Percentiles rank a stretch among this genome's conserved stretches.
These are phyloP conservation scores for Morpho achilles DNA, from an alignment of 2,888 invertebrate species.

Conservation along the genomic window DNA sequence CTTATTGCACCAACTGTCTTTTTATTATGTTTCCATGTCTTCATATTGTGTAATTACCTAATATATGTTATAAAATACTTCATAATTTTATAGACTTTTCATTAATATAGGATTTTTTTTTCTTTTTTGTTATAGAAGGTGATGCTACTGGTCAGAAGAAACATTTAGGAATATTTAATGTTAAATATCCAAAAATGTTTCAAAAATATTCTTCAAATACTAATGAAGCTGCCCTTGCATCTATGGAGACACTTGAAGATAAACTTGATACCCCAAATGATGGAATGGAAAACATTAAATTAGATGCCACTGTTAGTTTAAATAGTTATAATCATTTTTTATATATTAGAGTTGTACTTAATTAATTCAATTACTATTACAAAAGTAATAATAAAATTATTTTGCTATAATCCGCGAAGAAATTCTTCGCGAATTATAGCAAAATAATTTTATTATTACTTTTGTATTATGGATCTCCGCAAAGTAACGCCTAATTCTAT, in stretches of 20 bases:
- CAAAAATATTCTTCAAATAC: constrained; percentile 77
- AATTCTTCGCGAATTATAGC: too few species aligned
- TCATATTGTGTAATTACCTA: too few species aligned
- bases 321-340: neutral
- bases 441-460: too few species aligned
- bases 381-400: too few species aligned
- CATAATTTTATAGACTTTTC: neutral
- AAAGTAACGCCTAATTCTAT: too few species aligned
- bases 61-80: too few species aligned
- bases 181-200: constrained; percentile 74
- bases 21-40: too few species aligned
- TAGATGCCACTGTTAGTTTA: constrained; percentile 73
- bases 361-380: too few species aligned
- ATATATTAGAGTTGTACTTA: too few species aligned
- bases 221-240: constrained; percentile 86
- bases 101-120: neutral
- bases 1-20: neutral
- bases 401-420: too few species aligned
- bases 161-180: constrained; percentile 41
- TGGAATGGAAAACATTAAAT: constrained; percentile 86
- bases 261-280: constrained; percentile 84
- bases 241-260: constrained; percentile 90
- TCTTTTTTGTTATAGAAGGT: constrained; percentile 35
- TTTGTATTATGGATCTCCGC: too few species aligned
- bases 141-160: constrained; percentile 36